Base-by-base conservation (phyloP, 2,113 vertebrate species). In the Oncorhynchus tshawytscha region DNA sequence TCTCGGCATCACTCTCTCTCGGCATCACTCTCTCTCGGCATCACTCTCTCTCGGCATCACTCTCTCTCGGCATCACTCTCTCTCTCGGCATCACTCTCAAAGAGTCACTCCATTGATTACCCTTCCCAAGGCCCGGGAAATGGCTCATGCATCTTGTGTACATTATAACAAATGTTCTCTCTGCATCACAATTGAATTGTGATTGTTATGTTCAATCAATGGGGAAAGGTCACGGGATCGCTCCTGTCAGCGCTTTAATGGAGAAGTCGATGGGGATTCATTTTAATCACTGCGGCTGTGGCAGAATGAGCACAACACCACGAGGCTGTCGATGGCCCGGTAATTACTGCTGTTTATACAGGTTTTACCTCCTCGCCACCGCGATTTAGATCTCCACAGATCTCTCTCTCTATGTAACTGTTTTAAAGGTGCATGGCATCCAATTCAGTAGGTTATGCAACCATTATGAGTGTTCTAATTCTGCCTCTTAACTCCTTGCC, bases 151-250 rank as follows among this genome's bases (percentile, higher is more conserved):
- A 95, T 97, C 95, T 96, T 95, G 94, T 94, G 94, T 96, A 95
- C 95, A 96, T 98, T 97, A 96, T 97, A 98, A 98, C 96, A 98
- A 99, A 99, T 98, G 97, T 97, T 94, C 96, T 95, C 96, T 96
- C 97, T 98, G 96, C 97, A 98, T 98, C 98, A 96, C 97, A 98
- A 99, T 98, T 97, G 97, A 98, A 99, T 96, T 97, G 96, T 97
- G 97, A 98, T 97, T 99, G 97, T 99, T 98, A 97, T 98, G 97
- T 98, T 97, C 97, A 97, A 99, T 99, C 97, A 99, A 99, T 99
- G 95, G 93, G 87, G 93, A 99, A 98, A 99, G 97, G 97, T 99
- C 97, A 97, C 95, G 94, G 94, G 96, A 96, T 96, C 95, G 95
- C 92, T 94, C 95, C 95, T 96, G 96, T 96, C 97, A 97, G 96